Conservation (phyloP, 2,113 vertebrate genomes). For the human region GRCh38 chr11:30625001-30625500, state of each 20-base stretch:
- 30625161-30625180: background rate
- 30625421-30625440: background rate
- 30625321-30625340: background rate
- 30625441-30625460: background rate
- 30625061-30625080: background rate
- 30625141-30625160: background rate
- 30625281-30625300: background rate
- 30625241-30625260: background rate
- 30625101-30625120: background rate
- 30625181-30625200: background rate
- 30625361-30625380: background rate
- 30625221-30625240: background rate
- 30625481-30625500: background rate
- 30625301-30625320: background rate
- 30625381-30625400: background rate
- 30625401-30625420: background rate
- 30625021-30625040: background rate
- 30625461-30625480: background rate
- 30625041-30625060: background rate
- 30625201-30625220: background rate
- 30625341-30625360: background rate
- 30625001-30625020: background rate
- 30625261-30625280: background rate
- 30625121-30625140: too few relatives aligned
- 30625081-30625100: background rate